Base-by-base conservation (phyloP, 2,797 vertebrate genomes). In the Serranus cabrilla region DNA sequence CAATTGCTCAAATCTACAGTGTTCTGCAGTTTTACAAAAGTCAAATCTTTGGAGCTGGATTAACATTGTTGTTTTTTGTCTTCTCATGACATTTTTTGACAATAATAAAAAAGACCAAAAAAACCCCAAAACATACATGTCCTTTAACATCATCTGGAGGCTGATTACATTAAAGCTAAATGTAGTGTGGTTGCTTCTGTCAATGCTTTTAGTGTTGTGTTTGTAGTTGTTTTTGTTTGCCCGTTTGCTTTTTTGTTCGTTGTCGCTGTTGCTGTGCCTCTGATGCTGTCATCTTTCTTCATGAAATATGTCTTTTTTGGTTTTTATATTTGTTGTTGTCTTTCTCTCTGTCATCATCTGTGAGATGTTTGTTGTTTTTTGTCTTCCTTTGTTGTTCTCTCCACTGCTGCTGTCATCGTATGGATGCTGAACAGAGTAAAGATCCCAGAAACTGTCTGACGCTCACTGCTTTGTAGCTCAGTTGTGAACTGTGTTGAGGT, bases 401-500 rank as follows among this genome's bases (percentile, higher is more conserved):
- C 20, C 1, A 0, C 17, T 46, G 17, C 20, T 47, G 21, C 2
- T 47, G 27, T 31, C 9, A 2, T 12, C 20, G 17, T 20, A 1
- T 18, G 1, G 8, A 11, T 27, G 31, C 7, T 37, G 11, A 12
- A 46, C n/a, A 37, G 8, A 61, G 12, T 11, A 67, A 61, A 68
- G 39, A 54, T 25, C 43, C 20, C 57, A 23, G 34, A 65, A 37
- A 40, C 11, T 10, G 31, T 21, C 56, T 12, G 21, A 7, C 51
- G n/a, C 18, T 11, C 6, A 8, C 21, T 17, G 20, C 21, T 54
- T 71, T 47, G n/a, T 21, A 25, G 21, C 54, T 76, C 46, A 13
- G 37, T 21, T 68, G 50, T 37, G 56, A 65, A 54, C 69, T n/a
- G 20, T 40, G 27, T 42, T 59, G 51, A 66, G 42, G 71, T 60